A percentile compares a stretch with the other conserved stretches of the same genome.
Evolutionary conservation across 2,888 invertebrate species (phyloP).

Genomic region (Encarsia formosa): DNA sequence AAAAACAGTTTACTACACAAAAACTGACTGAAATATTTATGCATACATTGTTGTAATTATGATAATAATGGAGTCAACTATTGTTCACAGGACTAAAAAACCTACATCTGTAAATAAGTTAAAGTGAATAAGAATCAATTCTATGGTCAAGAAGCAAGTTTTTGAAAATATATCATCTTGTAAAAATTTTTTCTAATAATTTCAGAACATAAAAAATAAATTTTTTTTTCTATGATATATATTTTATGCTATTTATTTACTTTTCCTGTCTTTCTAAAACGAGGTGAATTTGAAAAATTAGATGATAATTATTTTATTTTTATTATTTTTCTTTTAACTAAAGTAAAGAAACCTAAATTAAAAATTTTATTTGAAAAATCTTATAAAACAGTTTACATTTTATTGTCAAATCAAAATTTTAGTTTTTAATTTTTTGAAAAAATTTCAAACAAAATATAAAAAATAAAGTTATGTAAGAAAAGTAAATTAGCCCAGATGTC

Average conservation of each 20-base stretch:
- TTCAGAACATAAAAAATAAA: too few relatives aligned
- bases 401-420: neutral
- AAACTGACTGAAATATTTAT: slow-evolving; percentile 6
- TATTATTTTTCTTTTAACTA: neutral
- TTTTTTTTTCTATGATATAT: too few relatives aligned
- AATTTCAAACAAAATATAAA: neutral
- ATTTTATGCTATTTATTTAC: too few relatives aligned
- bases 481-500: slow-evolving; percentile 10
- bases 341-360: neutral
- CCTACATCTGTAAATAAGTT: slow-evolving; percentile 17
- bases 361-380: neutral
- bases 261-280: too few relatives aligned
- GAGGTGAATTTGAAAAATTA: slow-evolving; percentile 20
- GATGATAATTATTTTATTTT: neutral
- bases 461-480: neutral
- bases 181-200: too few relatives aligned
- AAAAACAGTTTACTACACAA: slow-evolving; percentile 43
- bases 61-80: too few relatives aligned
- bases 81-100: too few relatives aligned
- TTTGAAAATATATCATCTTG: too few relatives aligned
- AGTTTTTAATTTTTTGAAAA: neutral
- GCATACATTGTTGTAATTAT: slow-evolving; percentile 14
- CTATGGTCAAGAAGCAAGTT: slow-evolving; percentile 33
- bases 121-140: slow-evolving; percentile 19
- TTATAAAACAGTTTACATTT: neutral